Base-by-base conservation (phyloP, 2,888 invertebrate genomes). In the Leptinotarsa haldemani region DNA sequence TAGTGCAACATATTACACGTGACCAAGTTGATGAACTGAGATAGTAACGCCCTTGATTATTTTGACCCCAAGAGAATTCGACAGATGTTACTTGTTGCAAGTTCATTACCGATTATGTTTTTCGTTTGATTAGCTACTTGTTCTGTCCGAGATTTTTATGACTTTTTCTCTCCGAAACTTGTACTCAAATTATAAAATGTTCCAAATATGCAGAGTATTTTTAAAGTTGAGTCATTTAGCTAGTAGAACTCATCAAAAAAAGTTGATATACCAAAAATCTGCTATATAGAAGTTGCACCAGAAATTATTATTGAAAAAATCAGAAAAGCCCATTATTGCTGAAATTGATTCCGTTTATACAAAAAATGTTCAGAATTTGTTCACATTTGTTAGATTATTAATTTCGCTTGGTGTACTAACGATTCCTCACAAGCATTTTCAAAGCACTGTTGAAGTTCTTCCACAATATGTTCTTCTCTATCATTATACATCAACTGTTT, bases 1-100 rank as follows among this genome's bases (percentile, higher is more conserved):
- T 56, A 15, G 15, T 56, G 20, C 22, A 25, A 4, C 56, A 56
- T 20, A 22, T 56, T 22, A 56, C 56, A 13, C 20, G 22, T 56
- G 12, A 56, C 18, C 20, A 56, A 56, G 20, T 56, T 22, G 22
- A 22, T 56, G 22, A 15, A 22, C 56, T 9, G 22, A 20, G 22
- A 4, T 22, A 22, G 20, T 13, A 56, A 3, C 18, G 18, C 18
- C 52, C 52, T 18, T 56, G 56, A 22, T 56, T 56, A 56, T 56
- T 22, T 20, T 56, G 56, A 56, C 56, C 56, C 22, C 20, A 56
- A 13, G 12, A 56, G 56, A 56, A 56, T 56, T 56, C 20, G 56
- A 22, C 56, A 56, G 56, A 56, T 56, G 56, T 56, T 56, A 22
- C 22, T 56, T 22, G 56, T 56, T 56, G 15, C 13, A 22, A 20